These are phyloP conservation scores for Lapara coniferarum DNA, from an alignment of 2,888 invertebrate species.

Conservation along the genomic window DNA sequence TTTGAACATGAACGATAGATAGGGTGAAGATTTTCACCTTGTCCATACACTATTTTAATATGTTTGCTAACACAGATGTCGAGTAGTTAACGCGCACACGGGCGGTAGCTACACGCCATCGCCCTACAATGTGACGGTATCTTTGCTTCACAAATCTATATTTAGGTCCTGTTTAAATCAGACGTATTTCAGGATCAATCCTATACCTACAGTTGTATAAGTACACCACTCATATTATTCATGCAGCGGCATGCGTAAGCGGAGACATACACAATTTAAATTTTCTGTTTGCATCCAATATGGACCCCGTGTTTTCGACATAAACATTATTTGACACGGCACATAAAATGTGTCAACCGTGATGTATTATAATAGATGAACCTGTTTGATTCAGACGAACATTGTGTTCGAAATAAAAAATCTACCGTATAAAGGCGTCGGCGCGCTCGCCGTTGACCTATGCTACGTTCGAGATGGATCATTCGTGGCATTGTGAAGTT, in stretches of 20 bases:
- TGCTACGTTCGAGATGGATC: slow-evolving; percentile 65
- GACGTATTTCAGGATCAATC: slow-evolving; percentile 22
- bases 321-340: slow-evolving; percentile 20
- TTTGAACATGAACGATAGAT: not conserved
- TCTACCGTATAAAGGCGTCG: slow-evolving; percentile 42
- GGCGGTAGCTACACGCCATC: not conserved
- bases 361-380: slow-evolving; percentile 48
- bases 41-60: not conserved
- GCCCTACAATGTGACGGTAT: slow-evolving; percentile 11
- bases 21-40: not conserved
- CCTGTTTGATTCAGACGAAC: slow-evolving; percentile 48
- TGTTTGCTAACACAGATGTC: not conserved
- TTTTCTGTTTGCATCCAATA: slow-evolving; percentile 25
- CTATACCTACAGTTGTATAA: slow-evolving; percentile 22
- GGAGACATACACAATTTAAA: slow-evolving; percentile 23
- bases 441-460: slow-evolving; percentile 56
- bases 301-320: slow-evolving; percentile 24
- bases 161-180: slow-evolving; percentile 24
- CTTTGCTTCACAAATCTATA: slow-evolving; percentile 21
- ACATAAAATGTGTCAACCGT: slow-evolving; percentile 38
- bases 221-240: slow-evolving; percentile 15
- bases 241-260: slow-evolving; percentile 23
- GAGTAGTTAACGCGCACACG: not conserved
- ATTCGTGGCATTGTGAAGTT: slow-evolving; percentile 58
- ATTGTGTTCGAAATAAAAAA: slow-evolving; percentile 42